Evolutionary conservation across 1,140 invertebrate species (phyloP).

Genomic region (Adoxophyes honmai): DNA sequence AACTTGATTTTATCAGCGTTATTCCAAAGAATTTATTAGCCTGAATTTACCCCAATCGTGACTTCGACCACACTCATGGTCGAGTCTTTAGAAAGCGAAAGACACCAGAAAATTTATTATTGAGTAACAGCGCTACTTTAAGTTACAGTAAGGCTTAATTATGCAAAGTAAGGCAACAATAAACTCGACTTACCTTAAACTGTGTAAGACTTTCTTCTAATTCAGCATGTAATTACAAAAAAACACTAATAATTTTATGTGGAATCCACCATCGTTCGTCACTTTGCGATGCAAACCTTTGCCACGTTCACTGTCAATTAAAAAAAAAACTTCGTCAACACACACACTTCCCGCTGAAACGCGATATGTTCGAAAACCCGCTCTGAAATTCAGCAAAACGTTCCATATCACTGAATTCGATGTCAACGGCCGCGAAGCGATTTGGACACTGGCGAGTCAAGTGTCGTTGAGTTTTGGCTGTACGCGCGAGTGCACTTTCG

Average conservation of each 20-base stretch:
- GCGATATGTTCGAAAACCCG: constrained; percentile 45
- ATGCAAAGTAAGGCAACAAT: constrained; percentile 33
- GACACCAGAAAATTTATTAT: constrained; percentile 50
- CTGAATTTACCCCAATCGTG: constrained; percentile 58
- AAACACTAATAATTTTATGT: constrained; percentile 58
- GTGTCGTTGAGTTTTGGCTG: constrained; percentile 52
- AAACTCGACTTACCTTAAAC: constrained; percentile 45
- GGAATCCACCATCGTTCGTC: constrained; percentile 68
- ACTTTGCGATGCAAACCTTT: constrained; percentile 47
- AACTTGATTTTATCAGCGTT: neutral
- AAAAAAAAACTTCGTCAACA: constrained; percentile 42
- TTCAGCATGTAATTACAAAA: constrained; percentile 15
- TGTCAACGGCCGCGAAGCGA: constrained; percentile 64
- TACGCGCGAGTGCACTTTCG: constrained; percentile 55
- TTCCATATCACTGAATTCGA: constrained; percentile 43
- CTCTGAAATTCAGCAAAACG: constrained; percentile 25
- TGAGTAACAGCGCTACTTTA: constrained; percentile 39
- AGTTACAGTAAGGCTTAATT: constrained; percentile 24
- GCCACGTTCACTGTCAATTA: constrained; percentile 47
- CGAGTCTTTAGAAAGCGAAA: constrained; percentile 70
- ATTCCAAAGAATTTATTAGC: constrained; percentile 26
- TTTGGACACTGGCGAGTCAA: constrained; percentile 53
- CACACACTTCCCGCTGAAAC: constrained; percentile 58
- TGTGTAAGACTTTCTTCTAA: constrained; percentile 17
- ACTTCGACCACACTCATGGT: constrained; percentile 66